Evolutionary conservation across 2,888 invertebrate species (phyloP).

Genomic region (Lordiphosa andalusiaca): DNA sequence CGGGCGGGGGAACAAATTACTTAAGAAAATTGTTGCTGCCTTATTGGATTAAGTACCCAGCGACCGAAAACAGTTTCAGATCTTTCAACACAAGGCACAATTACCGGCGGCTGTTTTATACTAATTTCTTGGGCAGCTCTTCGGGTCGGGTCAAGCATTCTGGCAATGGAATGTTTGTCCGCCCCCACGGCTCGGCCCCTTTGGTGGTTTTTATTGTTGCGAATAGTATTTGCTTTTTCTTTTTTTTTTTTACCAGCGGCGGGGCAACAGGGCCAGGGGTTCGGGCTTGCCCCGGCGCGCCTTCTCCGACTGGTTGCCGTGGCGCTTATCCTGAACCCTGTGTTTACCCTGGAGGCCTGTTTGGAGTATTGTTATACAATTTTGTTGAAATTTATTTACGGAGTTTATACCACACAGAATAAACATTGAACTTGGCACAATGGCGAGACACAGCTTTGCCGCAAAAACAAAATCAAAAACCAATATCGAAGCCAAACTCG

Average conservation of each 20-base stretch:
- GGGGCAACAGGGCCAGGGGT: no score
- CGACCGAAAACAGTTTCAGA: conserved; percentile 47
- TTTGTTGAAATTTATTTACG: conserved; percentile 74
- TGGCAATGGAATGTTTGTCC: conserved; percentile 19
- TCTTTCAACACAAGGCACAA: conserved; percentile 64
- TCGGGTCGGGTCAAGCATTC: conserved; percentile 18
- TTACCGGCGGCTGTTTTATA: conserved; percentile 74
- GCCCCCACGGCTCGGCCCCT: neutral
- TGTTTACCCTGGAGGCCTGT: conserved; percentile 62
- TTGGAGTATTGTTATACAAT: conserved; percentile 73
- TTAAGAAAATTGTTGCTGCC: conserved; percentile 71
- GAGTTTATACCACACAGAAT: conserved; percentile 71
- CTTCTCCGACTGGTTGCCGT: neutral
- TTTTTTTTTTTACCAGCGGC: no score
- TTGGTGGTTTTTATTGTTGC: conserved; percentile 23
- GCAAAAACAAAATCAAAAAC: conserved; percentile 40
- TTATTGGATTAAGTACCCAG: conserved; percentile 65
- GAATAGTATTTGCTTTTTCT: conserved; percentile 42
- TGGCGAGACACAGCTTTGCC: conserved; percentile 17
- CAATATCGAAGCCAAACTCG: conserved; percentile 61
- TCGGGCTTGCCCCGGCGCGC: neutral
- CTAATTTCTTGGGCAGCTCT: conserved; percentile 49
- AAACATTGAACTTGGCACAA: conserved; percentile 70
- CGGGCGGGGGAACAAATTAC: conserved; percentile 62
- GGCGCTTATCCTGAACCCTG: conserved; percentile 31